Evolutionary conservation across 2,888 invertebrate genomes (phyloP).

Genomic region (Megamerina dolium): DNA sequence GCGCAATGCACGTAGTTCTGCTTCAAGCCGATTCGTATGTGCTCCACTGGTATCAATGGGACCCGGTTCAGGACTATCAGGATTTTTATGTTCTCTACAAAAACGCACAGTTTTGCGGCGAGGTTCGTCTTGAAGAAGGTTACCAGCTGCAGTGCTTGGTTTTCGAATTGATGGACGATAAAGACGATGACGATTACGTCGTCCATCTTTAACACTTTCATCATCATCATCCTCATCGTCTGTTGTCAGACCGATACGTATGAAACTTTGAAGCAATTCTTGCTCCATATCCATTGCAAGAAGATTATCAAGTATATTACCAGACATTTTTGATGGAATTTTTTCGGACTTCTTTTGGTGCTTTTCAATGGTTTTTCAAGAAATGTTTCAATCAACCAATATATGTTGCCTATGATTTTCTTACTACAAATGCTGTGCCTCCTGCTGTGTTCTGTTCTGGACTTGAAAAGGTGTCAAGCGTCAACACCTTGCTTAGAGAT

Average conservation of each 20-base stretch:
- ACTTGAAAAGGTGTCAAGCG: conserved; percentile 11
- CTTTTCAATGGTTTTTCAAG: too few relatives aligned
- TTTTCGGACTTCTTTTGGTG: too few relatives aligned
- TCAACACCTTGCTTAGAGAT: conserved; percentile 25
- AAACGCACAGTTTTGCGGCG: conserved; percentile 25
- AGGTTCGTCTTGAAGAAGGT: conserved; percentile 9
- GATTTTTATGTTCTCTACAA: conserved; percentile 21
- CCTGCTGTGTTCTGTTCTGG: background rate
- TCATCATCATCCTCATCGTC: conserved; percentile 46
- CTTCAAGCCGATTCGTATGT: conserved; percentile 37
- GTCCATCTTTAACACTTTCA: too few relatives aligned
- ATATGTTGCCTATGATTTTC: conserved; percentile 33
- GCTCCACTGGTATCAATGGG: conserved; percentile 12
- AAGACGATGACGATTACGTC: conserved; percentile 13
- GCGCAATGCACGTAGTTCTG: conserved; percentile 27
- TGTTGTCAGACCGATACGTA: conserved; percentile 61
- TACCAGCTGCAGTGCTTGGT: conserved; percentile 1
- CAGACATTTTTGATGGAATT: conserved; percentile 24
- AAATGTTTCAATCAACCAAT: conserved; percentile 7
- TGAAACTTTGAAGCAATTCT: conserved; percentile 74
- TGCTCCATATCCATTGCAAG: conserved; percentile 64
- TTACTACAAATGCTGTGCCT: background rate
- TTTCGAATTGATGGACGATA: conserved; percentile 8
- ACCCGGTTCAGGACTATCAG: conserved; percentile 17
- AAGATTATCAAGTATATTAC: conserved; percentile 56